Evolutionary conservation across 2,797 vertebrate species (phyloP), one percentile per base, ranked within the genome.

Genomic region (Xerus rutilus): DNA sequence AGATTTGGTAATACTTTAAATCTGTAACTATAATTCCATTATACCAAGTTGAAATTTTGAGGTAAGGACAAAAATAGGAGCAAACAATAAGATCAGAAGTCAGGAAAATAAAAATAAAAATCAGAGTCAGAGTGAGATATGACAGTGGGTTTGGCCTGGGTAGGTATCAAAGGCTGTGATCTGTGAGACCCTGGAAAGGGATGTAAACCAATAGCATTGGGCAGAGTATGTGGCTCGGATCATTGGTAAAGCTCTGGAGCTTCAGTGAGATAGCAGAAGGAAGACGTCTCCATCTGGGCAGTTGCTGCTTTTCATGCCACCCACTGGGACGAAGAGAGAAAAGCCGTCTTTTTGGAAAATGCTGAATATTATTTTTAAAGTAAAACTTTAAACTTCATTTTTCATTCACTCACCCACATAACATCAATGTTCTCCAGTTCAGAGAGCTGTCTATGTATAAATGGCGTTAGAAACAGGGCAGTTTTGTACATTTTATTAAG

Each of bases 401-500:
- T 32, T 47, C 49, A 20, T 2, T 39, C 39, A 39, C 39, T 78
- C 91, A 78, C 43, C 64, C 45, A 81, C 67, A 93, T 86, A 95
- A 93, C 94, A 62, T 30, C 35, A 67, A 23, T 4, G 43, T 88
- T 88, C 64, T 91, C 35, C 3, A 65, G 95, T 91, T 96, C 92
- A 65, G 72, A n/a, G 79, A 64, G 49, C 91, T 77, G 15, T n/a
- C 65, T 67, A 25, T 82, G 2, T 91, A 87, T 65, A 96, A 95
- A 85, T 30, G 4, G 65, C 96, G 64, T 64, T 92, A 59, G n/a
- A 94, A 96, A 87, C 52, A 77, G 81, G 72, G 87, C 35, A n/a
- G 15, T 74, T 96, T 94, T 78, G 67, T 89, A 30, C n/a, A 54
- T 85, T 96, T 67, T 95, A 76, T 49, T 52, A 91, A 93, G 57